These are phyloP conservation scores for Anguilla obscura DNA, from an alignment of 2,797 vertebrate genomes.

Conservation along the genomic window DNA sequence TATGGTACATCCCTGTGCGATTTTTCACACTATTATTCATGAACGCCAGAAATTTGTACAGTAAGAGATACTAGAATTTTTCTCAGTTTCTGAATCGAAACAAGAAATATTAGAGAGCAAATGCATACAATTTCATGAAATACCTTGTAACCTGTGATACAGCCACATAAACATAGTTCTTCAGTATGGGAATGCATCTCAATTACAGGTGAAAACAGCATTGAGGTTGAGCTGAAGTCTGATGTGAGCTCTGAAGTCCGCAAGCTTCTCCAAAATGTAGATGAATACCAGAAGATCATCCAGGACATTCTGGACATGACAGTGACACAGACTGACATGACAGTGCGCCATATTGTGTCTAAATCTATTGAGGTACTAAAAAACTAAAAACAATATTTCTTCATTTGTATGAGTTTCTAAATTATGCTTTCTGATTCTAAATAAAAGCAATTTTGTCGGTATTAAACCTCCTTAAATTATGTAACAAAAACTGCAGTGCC, in stretches of 20 bases:
- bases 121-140: no score
- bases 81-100: neutral
- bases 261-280: conserved; percentile 61
- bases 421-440: neutral
- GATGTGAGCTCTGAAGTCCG: conserved; percentile 75
- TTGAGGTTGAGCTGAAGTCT: conserved; percentile 80
- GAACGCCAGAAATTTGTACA: neutral
- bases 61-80: neutral
- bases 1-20: conserved; percentile 71
- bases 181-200: neutral
- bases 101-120: neutral
- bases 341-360: conserved; percentile 79
- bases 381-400: neutral
- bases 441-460: neutral
- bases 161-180: neutral
- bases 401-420: neutral
- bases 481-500: neutral
- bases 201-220: conserved; percentile 77
- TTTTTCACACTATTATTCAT: neutral
- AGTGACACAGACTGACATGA: conserved; percentile 87
- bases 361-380: conserved; percentile 77
- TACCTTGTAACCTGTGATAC: neutral
- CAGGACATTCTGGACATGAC: conserved; percentile 74
- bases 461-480: neutral
- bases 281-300: conserved; percentile 63